Base-by-base conservation (phyloP, 2,113 vertebrate genomes). In the Tychaedon coryphoeus region DNA sequence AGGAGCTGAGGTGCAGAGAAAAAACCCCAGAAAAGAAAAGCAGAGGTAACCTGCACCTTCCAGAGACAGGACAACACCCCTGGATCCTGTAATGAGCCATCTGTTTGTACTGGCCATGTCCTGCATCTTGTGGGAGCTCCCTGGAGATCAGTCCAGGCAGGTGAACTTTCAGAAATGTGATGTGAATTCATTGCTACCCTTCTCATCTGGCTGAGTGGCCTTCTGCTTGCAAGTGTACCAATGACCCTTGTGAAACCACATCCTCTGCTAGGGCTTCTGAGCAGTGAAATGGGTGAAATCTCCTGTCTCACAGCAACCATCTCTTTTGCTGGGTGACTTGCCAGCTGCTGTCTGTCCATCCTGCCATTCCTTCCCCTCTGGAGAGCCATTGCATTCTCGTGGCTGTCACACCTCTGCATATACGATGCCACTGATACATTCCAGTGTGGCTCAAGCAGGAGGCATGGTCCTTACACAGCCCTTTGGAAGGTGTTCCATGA, bases 311-410 rank as follows among this genome's bases (percentile, higher is more conserved):
- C 3, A 1, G 79, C 56, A 88, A 73, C 73, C 8, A 1, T 40
- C 62, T 82, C 74, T 61, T 84, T 58, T 92, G 74, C n/a, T 62
- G 90, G 64, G 34, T 83, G 50, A 19, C 65, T 53, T 90, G 81
- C 79, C 89, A 95, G 73, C 93, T 91, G 85, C 62, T 86, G 64
- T 92, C 92, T 77, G 69, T 83, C 91, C 69, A 47, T 84, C 72
- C 91, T 88, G 75, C 64, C 74, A 58, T 84, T 84, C 81, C 64
- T 75, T 86, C 50, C 51, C 69, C 53, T 64, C 45, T 84, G 70
- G 47, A 79, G 28, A 84, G 36, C 56, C 34, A 3, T 25, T 36
- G 72, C 53, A 14, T 90, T 83, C 77, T 26, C 9, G 16, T 6
- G 0, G 42, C 79, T 53, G 47, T 87, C 79, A 23, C 92, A 94